phyloP scores from a whole-genome alignment of 2,113 vertebrate species.

The Loxodonta africana region DNA sequence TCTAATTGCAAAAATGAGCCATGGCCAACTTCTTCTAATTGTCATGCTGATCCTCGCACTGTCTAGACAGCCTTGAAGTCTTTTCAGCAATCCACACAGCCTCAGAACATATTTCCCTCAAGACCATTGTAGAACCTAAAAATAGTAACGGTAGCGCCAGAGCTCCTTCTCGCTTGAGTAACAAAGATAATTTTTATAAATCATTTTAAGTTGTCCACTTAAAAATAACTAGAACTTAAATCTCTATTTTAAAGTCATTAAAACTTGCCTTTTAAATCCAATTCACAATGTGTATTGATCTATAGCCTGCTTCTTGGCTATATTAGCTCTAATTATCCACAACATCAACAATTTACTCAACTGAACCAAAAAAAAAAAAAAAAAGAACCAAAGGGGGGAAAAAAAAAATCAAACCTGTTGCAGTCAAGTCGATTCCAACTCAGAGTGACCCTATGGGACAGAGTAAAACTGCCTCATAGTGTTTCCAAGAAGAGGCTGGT shows the following conservation, averaged over 20 bases:
- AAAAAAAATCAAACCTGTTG: no score
- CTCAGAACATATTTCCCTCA: constrained; percentile 60
- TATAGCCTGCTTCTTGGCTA: constrained; percentile 3
- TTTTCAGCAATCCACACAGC: constrained; percentile 11
- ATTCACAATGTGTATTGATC: constrained; percentile 14
- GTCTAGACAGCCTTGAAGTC: constrained; percentile 40
- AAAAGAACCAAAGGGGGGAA: no score
- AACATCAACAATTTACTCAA: constrained; percentile 51
- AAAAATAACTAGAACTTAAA: constrained; percentile 65
- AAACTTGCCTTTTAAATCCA: constrained; percentile 60
- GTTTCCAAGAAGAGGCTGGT: no score
- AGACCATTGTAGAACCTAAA: constrained; percentile 50
- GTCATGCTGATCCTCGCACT: neutral
- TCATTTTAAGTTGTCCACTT: constrained; percentile 65
- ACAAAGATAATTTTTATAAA: constrained; percentile 67
- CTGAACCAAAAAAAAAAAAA: neutral
- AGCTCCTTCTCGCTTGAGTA: constrained; percentile 30
- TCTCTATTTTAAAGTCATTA: constrained; percentile 67
- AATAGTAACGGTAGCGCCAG: neutral
- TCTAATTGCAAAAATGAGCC: constrained; percentile 23
- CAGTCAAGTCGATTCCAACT: no score
- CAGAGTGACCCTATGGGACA: no score
- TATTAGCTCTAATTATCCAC: constrained; percentile 64
- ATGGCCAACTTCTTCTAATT: neutral
- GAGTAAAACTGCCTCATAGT: no score